Conservation (phyloP, 2,797 vertebrate genomes). For the Hoplostethus atlanticus region DNA sequence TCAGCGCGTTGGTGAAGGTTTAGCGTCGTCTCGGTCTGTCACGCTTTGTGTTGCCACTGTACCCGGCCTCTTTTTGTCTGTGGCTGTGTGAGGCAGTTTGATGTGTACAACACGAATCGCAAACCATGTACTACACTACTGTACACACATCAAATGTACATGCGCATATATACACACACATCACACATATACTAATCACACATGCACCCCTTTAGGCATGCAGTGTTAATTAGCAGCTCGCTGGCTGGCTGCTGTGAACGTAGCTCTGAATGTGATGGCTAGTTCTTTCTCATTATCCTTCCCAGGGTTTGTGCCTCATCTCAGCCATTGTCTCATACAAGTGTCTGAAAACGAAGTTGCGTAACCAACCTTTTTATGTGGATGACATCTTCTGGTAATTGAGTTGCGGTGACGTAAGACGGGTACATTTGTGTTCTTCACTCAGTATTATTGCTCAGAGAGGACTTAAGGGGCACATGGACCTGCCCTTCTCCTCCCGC, state of each 20-base stretch:
- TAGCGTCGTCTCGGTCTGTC: background rate
- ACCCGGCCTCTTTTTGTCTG: background rate
- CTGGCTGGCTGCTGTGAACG: too few species aligned
- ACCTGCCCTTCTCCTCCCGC: background rate
- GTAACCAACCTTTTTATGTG: background rate
- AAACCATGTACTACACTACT: background rate
- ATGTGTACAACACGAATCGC: background rate
- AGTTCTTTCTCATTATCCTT: background rate
- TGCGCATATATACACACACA: background rate
- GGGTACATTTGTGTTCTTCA: slow-evolving; percentile 9
- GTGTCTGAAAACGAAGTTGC: slow-evolving; percentile 17
- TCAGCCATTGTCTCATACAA: slow-evolving; percentile 28
- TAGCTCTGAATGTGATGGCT: too few species aligned
- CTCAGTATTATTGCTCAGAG: background rate
- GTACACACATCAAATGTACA: background rate
- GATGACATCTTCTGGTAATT: slow-evolving; percentile 21
- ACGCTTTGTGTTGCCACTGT: background rate
- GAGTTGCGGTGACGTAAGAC: slow-evolving; percentile 30
- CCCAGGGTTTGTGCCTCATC: background rate
- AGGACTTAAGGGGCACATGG: slow-evolving; percentile 1
- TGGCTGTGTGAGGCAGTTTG: background rate
- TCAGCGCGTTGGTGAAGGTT: background rate
- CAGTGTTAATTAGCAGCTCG: background rate
- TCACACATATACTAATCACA: background rate
- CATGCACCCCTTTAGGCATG: too few species aligned